Evolutionary conservation across 2,113 vertebrate genomes (phyloP).

Genomic region (Brienomyrus longianalis): DNA sequence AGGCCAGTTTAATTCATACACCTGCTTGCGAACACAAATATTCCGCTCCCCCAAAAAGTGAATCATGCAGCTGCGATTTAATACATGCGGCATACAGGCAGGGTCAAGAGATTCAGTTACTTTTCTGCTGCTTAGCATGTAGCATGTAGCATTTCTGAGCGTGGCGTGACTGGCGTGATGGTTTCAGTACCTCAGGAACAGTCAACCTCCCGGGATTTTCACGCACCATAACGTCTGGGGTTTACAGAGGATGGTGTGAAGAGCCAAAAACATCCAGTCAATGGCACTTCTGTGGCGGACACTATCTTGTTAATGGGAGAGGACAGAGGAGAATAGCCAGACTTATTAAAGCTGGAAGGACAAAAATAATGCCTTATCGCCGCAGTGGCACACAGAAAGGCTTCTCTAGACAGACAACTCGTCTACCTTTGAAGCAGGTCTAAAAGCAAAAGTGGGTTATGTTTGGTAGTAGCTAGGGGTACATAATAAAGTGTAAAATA

Average conservation of each 20-base stretch:
- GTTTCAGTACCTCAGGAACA: not conserved
- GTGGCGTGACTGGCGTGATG: not conserved
- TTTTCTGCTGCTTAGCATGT: not conserved
- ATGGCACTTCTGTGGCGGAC: not conserved
- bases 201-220: not conserved
- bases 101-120: not conserved
- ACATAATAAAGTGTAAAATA: not conserved
- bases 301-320: not conserved
- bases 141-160: not conserved
- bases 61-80: not conserved
- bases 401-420: not conserved
- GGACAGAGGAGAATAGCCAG: not conserved
- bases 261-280: not conserved
- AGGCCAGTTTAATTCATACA: slow-evolving; percentile 15
- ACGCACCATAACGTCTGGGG: not conserved
- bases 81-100: not conserved
- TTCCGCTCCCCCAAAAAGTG: not conserved
- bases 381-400: not conserved
- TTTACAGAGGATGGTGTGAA: not conserved
- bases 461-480: not conserved
- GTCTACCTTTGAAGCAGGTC: not conserved
- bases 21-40: slow-evolving; percentile 19
- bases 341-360: not conserved
- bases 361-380: not conserved
- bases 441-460: not conserved